Evolutionary conservation across 2,113 vertebrate species (phyloP).

Genomic region (Lepisosteus oculatus): DNA sequence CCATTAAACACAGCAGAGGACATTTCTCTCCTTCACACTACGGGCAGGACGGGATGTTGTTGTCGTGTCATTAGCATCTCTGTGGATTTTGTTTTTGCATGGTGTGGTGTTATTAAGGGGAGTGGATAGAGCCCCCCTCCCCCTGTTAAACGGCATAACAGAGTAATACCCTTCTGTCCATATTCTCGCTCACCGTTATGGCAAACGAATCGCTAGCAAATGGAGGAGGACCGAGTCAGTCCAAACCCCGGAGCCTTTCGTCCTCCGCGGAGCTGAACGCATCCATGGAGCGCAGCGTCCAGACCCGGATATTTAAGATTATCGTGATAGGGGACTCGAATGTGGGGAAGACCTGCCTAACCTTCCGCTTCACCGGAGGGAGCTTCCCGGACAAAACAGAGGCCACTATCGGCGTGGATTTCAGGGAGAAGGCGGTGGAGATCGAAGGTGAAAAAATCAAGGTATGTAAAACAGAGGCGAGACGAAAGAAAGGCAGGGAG

Average conservation of each 20-base stretch:
- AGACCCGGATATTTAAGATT: slow-evolving; percentile 94
- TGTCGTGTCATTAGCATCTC: too few relatives aligned
- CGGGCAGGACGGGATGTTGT: too few relatives aligned
- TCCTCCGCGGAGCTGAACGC: slow-evolving; percentile 66
- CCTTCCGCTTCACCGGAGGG: slow-evolving; percentile 93
- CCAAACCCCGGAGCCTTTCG: slow-evolving; percentile 34
- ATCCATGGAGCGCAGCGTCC: slow-evolving; percentile 85
- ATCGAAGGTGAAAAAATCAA: slow-evolving; percentile 95
- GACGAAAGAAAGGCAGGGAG: background rate
- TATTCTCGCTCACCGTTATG: slow-evolving; percentile 38
- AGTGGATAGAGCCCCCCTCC: slow-evolving; percentile 24
- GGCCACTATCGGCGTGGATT: slow-evolving; percentile 96
- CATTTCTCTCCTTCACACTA: too few relatives aligned
- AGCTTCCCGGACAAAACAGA: slow-evolving; percentile 90
- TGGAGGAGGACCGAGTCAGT: slow-evolving; percentile 20
- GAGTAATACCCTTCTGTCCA: slow-evolving; percentile 21
- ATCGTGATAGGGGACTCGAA: slow-evolving; percentile 97
- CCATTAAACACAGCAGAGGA: too few relatives aligned
- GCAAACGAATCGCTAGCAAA: slow-evolving; percentile 35
- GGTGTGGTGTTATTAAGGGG: slow-evolving; percentile 2
- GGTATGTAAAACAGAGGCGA: slow-evolving; percentile 62
- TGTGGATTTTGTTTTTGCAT: too few relatives aligned
- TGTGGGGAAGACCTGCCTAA: slow-evolving; percentile 94
- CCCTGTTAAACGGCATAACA: slow-evolving; percentile 14
- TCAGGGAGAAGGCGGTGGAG: slow-evolving; percentile 94